Evolutionary conservation across 30 jellyfish, hydroid and myxozoan genomes (phyloP).

Genomic region (Mastigias papua): DNA sequence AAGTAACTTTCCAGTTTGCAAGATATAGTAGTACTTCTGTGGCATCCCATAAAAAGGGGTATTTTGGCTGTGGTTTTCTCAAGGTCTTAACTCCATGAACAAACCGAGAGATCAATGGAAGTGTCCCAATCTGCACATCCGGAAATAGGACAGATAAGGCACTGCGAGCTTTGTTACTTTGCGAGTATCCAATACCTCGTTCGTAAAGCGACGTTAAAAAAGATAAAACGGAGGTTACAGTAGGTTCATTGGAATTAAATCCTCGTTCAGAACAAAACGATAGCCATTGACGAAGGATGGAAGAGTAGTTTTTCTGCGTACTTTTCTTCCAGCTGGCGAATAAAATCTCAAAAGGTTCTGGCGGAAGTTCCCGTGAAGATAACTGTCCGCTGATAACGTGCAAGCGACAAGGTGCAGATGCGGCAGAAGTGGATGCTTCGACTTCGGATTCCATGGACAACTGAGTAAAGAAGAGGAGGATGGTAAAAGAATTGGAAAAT

Average conservation of each 20-base stretch:
- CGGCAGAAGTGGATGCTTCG: conserved; percentile 38
- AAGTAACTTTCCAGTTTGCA: not conserved
- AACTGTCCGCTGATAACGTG: conserved; percentile 26
- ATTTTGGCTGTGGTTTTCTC: not conserved
- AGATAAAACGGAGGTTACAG: not conserved
- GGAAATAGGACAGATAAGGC: not conserved
- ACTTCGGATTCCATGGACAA: not conserved
- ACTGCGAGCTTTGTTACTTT: too few relatives aligned
- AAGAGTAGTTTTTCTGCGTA: conserved; percentile 9
- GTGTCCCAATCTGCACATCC: not conserved
- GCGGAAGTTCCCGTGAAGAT: not conserved
- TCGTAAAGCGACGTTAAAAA: conserved; percentile 15
- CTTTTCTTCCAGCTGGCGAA: too few relatives aligned
- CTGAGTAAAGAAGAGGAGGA: not conserved
- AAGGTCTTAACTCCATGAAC: not conserved
- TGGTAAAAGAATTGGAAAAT: conserved; percentile 1
- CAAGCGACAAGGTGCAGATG: not conserved
- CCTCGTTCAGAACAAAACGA: conserved; percentile 3
- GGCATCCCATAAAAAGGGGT: conserved; percentile 8
- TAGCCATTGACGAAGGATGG: conserved; percentile 31
- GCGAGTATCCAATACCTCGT: too few relatives aligned
- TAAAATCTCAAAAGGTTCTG: conserved; percentile 6
- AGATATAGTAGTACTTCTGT: not conserved
- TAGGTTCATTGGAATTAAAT: not conserved
- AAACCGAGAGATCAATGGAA: not conserved